Evolutionary conservation across 2,113 vertebrate species (phyloP), one percentile per base, ranked within the genome.

Genomic region (Paralichthys olivaceus): DNA sequence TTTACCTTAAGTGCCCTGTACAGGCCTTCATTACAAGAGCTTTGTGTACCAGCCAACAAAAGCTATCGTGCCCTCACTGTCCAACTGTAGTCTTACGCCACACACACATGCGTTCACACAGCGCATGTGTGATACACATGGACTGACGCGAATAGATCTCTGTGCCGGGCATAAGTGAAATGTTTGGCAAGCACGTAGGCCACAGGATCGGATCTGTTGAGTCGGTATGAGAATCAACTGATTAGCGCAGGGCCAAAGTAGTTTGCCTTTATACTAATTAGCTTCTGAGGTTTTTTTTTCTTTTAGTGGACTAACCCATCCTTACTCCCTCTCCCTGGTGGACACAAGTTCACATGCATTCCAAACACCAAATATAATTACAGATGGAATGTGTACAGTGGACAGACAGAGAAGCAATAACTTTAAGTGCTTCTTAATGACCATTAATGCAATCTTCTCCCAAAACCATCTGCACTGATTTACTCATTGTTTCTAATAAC

Each of bases 201-300:
- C 49, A 29, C 55, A 28, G 62, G 63, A 55, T 90, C 59, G 69
- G 57, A 59, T 73, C 67, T 82, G 19, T 40, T 79, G 37, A 73
- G 61, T 69, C 23, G 49, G 0, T 69, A 59, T 77, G 49, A 74
- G 63, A 81, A 79, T 93, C 72, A 90, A 63, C 84, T 88, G 59
- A 91, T 89, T 88, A 88, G 67, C 20, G 63, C 57, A 69, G 65
- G 75, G 77, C 80, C 72, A 89, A 91, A 90, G 76, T 17, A 66
- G 26, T 77, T 83, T 74, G 64, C 34, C 82, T 61, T 55, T 78
- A 83, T 80, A 73, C 80, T 86, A 87, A 92, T 87, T 80, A 80
- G 75, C 77, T 70, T 68, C 49, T 29, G 61, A 40, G 45, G 32
- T 7, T 63, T 83, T 87, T 70, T 78, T 87, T 74, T 14, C 3